Conservation (phyloP, 2,113 vertebrate genomes). For the Syrrhaptes paradoxus region DNA sequence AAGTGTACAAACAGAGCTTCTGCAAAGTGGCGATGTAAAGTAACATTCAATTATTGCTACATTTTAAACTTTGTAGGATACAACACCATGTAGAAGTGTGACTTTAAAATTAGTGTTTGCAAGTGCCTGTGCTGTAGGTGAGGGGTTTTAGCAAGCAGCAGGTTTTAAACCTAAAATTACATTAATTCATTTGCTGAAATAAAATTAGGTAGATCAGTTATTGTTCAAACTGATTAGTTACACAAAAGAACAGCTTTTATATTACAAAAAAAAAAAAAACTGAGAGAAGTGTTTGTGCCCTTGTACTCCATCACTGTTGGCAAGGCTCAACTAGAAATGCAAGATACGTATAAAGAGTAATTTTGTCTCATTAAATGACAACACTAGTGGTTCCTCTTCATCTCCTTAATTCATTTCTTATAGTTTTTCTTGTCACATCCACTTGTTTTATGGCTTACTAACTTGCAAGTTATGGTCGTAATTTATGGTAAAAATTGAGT, state of each 20-base stretch:
- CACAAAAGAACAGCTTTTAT: not conserved
- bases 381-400: slow-evolving; percentile 80
- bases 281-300: not conserved
- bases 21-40: slow-evolving; percentile 50
- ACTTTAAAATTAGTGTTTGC: slow-evolving; percentile 68
- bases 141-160: slow-evolving; percentile 53
- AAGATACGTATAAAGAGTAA: slow-evolving; percentile 80
- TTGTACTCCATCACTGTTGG: not conserved
- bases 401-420: slow-evolving; percentile 95
- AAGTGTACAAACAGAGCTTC: not conserved
- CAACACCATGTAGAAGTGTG: slow-evolving; percentile 65
- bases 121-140: slow-evolving; percentile 66
- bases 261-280: not conserved
- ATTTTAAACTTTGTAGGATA: slow-evolving; percentile 65
- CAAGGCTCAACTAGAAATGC: slow-evolving; percentile 65
- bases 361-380: slow-evolving; percentile 88
- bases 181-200: slow-evolving; percentile 58
- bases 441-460: slow-evolving; percentile 97
- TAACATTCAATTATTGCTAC: slow-evolving; percentile 61
- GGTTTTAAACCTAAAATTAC: slow-evolving; percentile 66
- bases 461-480: slow-evolving; percentile 89
- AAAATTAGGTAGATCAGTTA: slow-evolving; percentile 53
- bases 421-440: slow-evolving; percentile 88
- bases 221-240: not conserved
- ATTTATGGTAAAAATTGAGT: slow-evolving; percentile 92